Percentiles rank a stretch among this genome's conserved stretches.
These are phyloP conservation scores for Peribatodes rhomboidaria DNA, from an alignment of 2,888 invertebrate genomes.

Conservation along the genomic window DNA sequence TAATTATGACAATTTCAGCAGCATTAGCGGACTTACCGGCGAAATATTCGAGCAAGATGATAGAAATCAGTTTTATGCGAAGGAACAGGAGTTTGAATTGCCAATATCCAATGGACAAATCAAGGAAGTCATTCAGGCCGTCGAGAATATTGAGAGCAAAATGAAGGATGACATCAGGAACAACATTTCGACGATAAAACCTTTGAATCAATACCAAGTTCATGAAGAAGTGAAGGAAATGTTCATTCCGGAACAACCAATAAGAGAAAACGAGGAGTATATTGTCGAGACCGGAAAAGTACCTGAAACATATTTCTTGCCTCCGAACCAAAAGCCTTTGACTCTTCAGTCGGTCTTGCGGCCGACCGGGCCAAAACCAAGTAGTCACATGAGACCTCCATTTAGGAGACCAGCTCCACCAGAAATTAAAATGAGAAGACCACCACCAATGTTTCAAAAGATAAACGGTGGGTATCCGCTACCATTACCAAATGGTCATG, in stretches of 20 bases:
- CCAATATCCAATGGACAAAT: slow-evolving; percentile 77
- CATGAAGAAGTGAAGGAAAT: slow-evolving; percentile 71
- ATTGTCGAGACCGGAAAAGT: slow-evolving; percentile 65
- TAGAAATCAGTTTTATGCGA: slow-evolving; percentile 59
- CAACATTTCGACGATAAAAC: slow-evolving; percentile 53
- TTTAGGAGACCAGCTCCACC: slow-evolving; percentile 78
- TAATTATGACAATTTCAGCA: slow-evolving; percentile 84
- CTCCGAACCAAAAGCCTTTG: slow-evolving; percentile 75
- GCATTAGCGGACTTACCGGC: slow-evolving; percentile 70
- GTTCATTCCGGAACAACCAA: slow-evolving; percentile 69
- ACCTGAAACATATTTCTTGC: slow-evolving; percentile 70
- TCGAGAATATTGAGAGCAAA: slow-evolving; percentile 74
- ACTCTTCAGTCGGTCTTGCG: slow-evolving; percentile 80
- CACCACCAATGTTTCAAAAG: slow-evolving; percentile 64
- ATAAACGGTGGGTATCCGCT: slow-evolving; percentile 68
- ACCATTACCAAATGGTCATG: slow-evolving; percentile 69
- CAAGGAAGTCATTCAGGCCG: slow-evolving; percentile 77
- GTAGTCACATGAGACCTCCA: slow-evolving; percentile 67
- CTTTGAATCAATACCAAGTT: slow-evolving; percentile 69
- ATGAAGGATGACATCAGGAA: slow-evolving; percentile 68
- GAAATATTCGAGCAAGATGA: slow-evolving; percentile 62
- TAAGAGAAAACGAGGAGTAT: slow-evolving; percentile 76
- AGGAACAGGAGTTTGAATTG: slow-evolving; percentile 77
- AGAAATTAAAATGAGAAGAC: slow-evolving; percentile 80
- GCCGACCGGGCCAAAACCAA: slow-evolving; percentile 67